Evolutionary conservation across 1,140 invertebrate genomes (phyloP), one percentile per base, ranked within the genome.

Genomic region (Thalassaphorura encarpata): DNA sequence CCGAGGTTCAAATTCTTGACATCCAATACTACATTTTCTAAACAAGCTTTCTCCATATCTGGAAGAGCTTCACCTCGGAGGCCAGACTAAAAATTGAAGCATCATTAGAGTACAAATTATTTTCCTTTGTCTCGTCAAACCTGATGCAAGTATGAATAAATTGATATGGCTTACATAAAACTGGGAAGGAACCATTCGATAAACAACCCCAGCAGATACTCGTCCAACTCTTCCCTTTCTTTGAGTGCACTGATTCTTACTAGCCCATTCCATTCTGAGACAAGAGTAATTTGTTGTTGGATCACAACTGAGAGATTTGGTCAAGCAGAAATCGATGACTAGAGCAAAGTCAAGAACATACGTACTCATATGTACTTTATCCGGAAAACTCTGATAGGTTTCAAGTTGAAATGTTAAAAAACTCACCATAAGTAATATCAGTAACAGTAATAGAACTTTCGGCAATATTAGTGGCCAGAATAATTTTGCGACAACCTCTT

Each of bases 311-410:
- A 93, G 70, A 36, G 80, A 77, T 74, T 95, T 97, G 27, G 87
- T 90, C 16, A 97, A 73, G 72, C 93, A 97, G 72, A 92, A 97
- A 73, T 98, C 95, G 66, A 98, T 89, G 5, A 98, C 91, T 91
- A 70, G 42, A 69, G 64, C 52, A 54, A 73, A n/a, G n/a, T n/a
- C n/a, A n/a, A 51, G 47, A 48, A 52, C 58, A 36, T 36, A n/a
- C n/a, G n/a, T n/a, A n/a, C n/a, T 36, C 26, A 45, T 36, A 11
- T 11, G n/a, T 36, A 36, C 33, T 8, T 45, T 45, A 8, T 6
- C 11, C 33, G n/a, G n/a, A 36, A 11, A 36, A 11, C 33, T 36
- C n/a, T 36, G n/a, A n/a, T 36, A 36, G 11, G 33, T n/a, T 36
- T 11, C n/a, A 11, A 36, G 6, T 13, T 11, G 42, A 16, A 45